These are phyloP conservation scores for Pituophis catenifer DNA, from an alignment of 2,113 vertebrate genomes.

Conservation along the genomic window DNA sequence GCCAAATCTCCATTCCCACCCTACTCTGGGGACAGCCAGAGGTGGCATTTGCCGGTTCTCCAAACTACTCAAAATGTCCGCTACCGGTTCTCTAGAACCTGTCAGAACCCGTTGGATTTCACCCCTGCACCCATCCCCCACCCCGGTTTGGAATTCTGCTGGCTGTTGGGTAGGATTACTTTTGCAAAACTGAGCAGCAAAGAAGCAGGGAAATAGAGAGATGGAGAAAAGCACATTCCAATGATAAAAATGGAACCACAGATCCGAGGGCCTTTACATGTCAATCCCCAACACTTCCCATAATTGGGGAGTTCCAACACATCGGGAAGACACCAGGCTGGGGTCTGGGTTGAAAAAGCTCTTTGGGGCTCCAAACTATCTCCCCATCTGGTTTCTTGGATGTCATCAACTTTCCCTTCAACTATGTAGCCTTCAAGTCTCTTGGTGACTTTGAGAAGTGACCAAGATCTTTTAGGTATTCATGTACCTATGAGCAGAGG, in stretches of 20 bases:
- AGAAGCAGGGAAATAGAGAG: not conserved
- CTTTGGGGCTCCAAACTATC: not conserved
- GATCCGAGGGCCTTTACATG: not conserved
- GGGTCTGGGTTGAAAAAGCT: not conserved
- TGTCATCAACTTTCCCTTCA: not conserved
- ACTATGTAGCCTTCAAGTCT: not conserved
- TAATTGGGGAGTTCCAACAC: not conserved
- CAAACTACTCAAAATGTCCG: no score
- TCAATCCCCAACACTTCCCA: not conserved
- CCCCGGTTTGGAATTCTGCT: not conserved
- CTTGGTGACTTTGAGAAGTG: not conserved
- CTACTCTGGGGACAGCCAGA: no score
- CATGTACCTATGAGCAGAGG: not conserved
- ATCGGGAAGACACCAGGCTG: not conserved
- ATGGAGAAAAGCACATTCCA: not conserved
- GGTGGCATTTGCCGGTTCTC: no score
- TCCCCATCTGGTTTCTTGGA: not conserved
- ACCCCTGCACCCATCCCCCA: no score
- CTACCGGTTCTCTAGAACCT: no score
- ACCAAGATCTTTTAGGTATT: not conserved
- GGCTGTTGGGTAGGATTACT: not conserved
- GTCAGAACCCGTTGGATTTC: no score
- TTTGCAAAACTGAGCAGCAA: not conserved
- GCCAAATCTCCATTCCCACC: no score
- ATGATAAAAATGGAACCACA: not conserved